phyloP scores from a whole-genome alignment of 2,113 vertebrate species.

The Corythornis cristatus region DNA sequence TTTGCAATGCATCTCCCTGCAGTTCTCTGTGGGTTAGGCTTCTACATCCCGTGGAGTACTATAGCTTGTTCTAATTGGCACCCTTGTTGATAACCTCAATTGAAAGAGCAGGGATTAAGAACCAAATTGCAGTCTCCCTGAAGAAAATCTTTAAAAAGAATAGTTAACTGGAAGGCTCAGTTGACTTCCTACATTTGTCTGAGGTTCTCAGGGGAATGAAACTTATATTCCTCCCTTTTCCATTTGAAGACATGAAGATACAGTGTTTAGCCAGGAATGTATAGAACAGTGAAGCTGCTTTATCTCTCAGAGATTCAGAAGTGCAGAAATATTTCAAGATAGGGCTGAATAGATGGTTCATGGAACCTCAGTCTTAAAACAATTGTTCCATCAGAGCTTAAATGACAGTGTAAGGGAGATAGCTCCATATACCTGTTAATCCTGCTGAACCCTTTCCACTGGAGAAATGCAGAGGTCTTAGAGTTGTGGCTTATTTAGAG shows the following conservation, averaged over 20 bases:
- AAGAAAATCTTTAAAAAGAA: not conserved
- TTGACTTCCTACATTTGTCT: slow-evolving; percentile 5
- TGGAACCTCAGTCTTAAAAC: not conserved
- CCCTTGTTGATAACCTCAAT: slow-evolving; percentile 10
- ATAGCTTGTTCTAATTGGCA: not conserved
- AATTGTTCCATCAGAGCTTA: not conserved
- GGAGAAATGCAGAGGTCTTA: not conserved
- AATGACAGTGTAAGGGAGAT: not conserved
- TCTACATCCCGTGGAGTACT: not conserved
- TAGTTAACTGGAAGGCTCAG: not conserved
- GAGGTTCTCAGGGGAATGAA: not conserved
- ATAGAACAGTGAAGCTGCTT: not conserved
- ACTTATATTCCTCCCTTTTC: not conserved
- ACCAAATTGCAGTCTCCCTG: slow-evolving; percentile 9
- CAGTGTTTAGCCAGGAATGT: not conserved
- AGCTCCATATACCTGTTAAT: not conserved
- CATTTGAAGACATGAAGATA: not conserved
- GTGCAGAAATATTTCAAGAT: not conserved
- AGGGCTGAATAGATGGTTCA: not conserved
- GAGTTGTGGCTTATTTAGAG: not conserved
- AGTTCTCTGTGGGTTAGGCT: not conserved
- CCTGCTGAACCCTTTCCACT: not conserved
- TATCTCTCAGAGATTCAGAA: not conserved
- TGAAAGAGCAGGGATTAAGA: slow-evolving; percentile 20
- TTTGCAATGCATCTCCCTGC: not conserved